A percentile compares a stretch with the other conserved stretches of the same genome.
These are phyloP conservation scores for Cyrtonyx montezumae DNA, from an alignment of 2,113 vertebrate genomes.

Conservation along the genomic window DNA sequence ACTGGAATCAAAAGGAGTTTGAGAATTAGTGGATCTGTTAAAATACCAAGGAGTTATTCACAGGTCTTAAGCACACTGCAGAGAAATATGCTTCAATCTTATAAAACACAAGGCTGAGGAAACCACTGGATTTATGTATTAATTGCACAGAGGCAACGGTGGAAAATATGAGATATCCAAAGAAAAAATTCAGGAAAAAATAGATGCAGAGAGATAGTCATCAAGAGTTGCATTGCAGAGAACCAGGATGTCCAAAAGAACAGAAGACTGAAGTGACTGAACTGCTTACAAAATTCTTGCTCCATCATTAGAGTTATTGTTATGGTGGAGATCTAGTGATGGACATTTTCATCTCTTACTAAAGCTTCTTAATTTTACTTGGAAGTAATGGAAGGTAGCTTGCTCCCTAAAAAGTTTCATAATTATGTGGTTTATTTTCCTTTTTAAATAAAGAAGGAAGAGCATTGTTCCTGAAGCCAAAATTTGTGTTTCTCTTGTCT, in stretches of 20 bases:
- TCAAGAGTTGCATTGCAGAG: slow-evolving; percentile 25
- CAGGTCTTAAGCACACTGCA: neutral
- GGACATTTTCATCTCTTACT: neutral
- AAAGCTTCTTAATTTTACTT: slow-evolving; percentile 6
- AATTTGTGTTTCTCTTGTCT: neutral
- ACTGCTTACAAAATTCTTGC: neutral
- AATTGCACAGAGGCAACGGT: slow-evolving; percentile 13
- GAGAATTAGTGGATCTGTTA: slow-evolving; percentile 11
- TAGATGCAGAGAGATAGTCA: slow-evolving; percentile 15
- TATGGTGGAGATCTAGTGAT: neutral
- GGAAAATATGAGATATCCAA: neutral
- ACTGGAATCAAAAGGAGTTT: neutral
- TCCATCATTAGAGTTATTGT: neutral
- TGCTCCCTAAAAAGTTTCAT: neutral
- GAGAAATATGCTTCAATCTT: slow-evolving; percentile 14
- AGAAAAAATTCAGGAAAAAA: slow-evolving; percentile 21
- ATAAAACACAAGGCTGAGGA: slow-evolving; percentile 18
- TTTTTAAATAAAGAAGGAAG: neutral
- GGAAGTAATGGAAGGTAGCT: neutral
- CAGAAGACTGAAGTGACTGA: slow-evolving; percentile 44
- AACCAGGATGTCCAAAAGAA: slow-evolving; percentile 19
- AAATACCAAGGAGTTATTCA: neutral
- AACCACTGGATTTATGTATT: neutral
- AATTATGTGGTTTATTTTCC: neutral
- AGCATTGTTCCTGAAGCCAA: neutral